phyloP scores from a whole-genome alignment of 2,797 vertebrate genomes.

The Protonibea diacanthus region DNA sequence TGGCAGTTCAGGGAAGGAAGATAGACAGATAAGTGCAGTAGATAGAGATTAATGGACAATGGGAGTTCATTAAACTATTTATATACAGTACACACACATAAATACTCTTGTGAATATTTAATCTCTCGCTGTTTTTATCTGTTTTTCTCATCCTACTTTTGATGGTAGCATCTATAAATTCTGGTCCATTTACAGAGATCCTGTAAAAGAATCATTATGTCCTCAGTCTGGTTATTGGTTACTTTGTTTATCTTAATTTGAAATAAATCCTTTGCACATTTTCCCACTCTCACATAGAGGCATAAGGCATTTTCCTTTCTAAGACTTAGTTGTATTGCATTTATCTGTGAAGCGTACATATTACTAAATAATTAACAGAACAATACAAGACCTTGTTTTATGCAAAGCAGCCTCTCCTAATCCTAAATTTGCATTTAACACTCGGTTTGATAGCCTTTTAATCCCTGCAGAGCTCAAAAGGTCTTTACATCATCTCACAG shows the following conservation, averaged over 20 bases:
- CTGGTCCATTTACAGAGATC: not conserved
- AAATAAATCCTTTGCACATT: conserved; percentile 3
- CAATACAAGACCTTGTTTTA: conserved; percentile 39
- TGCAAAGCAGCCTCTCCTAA: conserved; percentile 32
- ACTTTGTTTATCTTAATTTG: not conserved
- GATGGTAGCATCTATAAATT: not conserved
- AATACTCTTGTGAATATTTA: not conserved
- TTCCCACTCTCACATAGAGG: not conserved
- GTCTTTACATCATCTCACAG: conserved; percentile 36
- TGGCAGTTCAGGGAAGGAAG: conserved; percentile 9
- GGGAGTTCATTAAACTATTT: not conserved
- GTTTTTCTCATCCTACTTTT: not conserved
- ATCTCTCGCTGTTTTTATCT: not conserved
- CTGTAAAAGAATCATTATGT: not conserved
- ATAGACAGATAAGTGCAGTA: not conserved
- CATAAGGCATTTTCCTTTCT: not conserved
- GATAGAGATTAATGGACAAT: not conserved
- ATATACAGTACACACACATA: not conserved
- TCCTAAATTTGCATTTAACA: conserved; percentile 54
- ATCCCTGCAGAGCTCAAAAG: conserved; percentile 29
- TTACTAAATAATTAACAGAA: conserved; percentile 32
- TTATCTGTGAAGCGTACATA: conserved; percentile 21
- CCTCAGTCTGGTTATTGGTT: not conserved
- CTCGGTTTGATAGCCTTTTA: conserved; percentile 39
- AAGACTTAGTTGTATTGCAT: conserved; percentile 4